phyloP scores from a whole-genome alignment of 1,140 invertebrate genomes.

The Drosophila nigromelanica region DNA sequence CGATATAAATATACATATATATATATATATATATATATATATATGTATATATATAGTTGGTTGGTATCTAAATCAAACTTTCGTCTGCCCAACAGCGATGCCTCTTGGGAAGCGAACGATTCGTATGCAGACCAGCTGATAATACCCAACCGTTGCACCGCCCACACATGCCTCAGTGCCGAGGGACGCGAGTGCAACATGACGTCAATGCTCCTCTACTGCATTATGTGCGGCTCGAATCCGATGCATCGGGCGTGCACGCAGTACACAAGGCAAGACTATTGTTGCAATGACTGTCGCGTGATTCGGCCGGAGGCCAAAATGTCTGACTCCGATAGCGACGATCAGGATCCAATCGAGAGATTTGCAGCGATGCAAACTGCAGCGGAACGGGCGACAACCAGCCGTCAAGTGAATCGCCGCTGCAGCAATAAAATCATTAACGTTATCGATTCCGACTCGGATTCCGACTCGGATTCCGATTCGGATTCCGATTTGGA shows the following conservation, averaged over 20 bases:
- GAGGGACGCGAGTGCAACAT: neutral
- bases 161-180: neutral
- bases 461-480: too few species aligned
- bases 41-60: neutral
- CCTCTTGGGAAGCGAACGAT: constrained; percentile 43
- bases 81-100: constrained; percentile 27
- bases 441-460: neutral
- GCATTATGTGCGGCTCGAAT: constrained; percentile 50
- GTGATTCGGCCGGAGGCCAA: neutral
- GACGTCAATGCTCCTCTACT: constrained; percentile 13
- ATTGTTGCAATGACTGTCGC: constrained; percentile 33
- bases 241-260: constrained; percentile 40
- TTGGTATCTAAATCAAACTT: neutral
- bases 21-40: too few species aligned
- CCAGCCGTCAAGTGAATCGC: neutral
- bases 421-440: neutral
- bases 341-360: constrained; percentile 13
- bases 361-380: neutral
- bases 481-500: neutral
- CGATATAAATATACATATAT: too few species aligned
- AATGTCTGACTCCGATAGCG: neutral
- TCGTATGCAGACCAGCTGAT: constrained; percentile 39
- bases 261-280: neutral
- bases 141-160: constrained; percentile 6
- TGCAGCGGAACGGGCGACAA: neutral